A percentile compares a stretch with the other conserved stretches of the same genome.
phyloP scores from a whole-genome alignment of 2,797 vertebrate genomes.

The Cercopithecus neglectus region DNA sequence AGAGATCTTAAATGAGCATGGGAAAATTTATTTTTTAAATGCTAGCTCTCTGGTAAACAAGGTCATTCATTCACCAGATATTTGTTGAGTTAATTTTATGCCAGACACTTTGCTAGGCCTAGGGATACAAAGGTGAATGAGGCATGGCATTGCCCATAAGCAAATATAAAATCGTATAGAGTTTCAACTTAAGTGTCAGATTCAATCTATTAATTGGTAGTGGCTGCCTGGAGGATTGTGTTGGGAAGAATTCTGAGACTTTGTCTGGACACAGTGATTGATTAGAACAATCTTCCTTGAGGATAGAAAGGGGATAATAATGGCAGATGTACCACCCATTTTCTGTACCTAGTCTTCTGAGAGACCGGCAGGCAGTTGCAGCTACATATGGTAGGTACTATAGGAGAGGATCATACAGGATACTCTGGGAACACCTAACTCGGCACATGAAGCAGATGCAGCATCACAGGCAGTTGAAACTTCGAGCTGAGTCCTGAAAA shows the following conservation, averaged over 20 bases:
- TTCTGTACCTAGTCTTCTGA: not conserved
- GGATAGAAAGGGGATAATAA: not conserved
- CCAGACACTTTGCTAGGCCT: not conserved
- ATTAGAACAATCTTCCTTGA: not conserved
- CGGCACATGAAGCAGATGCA: not conserved
- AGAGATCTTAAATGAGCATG: not conserved
- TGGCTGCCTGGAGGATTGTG: not conserved
- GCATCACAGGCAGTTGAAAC: not conserved
- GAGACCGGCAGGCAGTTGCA: not conserved
- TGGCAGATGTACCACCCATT: not conserved
- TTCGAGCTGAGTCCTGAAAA: not conserved
- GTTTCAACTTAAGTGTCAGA: conserved; percentile 27
- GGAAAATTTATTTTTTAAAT: conserved; percentile 3
- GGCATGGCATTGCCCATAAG: not conserved
- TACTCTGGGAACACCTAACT: not conserved
- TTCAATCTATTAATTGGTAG: not conserved
- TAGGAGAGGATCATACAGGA: not conserved
- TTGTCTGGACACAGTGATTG: not conserved
- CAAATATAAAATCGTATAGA: not conserved
- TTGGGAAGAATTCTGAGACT: not conserved
- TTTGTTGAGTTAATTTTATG: not conserved
- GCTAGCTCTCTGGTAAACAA: not conserved
- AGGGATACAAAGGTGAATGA: not conserved
- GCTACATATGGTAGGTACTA: not conserved
- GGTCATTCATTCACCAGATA: not conserved